phyloP scores from a whole-genome alignment of 1,140 invertebrate genomes.

The Pachyrhynchus sulphureomaculatus region DNA sequence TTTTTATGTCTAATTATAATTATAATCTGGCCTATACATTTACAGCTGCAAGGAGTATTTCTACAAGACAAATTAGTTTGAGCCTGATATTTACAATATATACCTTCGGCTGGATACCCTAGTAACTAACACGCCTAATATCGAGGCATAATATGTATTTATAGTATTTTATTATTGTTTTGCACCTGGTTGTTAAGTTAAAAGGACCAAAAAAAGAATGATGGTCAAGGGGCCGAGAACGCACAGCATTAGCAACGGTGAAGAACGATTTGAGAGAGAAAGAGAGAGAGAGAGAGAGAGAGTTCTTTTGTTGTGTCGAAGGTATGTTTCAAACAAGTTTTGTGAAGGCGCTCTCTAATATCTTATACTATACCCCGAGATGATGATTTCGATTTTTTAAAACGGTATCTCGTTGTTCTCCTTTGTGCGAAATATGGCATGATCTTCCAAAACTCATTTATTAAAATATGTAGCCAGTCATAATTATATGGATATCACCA shows the following conservation, averaged over 20 bases:
- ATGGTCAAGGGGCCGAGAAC: constrained; percentile 13
- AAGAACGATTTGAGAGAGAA: too few species aligned
- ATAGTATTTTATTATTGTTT: constrained; percentile 21
- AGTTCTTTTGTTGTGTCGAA: constrained; percentile 22
- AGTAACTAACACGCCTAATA: neutral
- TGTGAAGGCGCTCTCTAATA: constrained; percentile 25
- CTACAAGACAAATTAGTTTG: too few species aligned
- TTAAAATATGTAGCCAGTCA: too few species aligned
- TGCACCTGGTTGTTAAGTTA: constrained; percentile 15
- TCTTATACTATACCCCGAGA: constrained; percentile 22
- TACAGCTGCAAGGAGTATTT: too few species aligned
- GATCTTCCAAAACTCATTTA: too few species aligned
- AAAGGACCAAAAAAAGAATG: constrained; percentile 21
- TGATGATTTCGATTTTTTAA: constrained; percentile 22
- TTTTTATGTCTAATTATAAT: too few species aligned
- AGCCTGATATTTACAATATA: too few species aligned
- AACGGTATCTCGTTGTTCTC: neutral
- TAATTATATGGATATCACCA: too few species aligned
- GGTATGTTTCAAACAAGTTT: constrained; percentile 29
- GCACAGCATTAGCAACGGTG: too few species aligned
- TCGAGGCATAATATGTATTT: neutral
- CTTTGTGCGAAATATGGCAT: constrained; percentile 16
- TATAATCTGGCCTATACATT: too few species aligned
- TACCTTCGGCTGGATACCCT: too few species aligned
- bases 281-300: too few species aligned